These are phyloP conservation scores for Helobdella robusta DNA, from an alignment of 2,888 invertebrate species.

Conservation along the genomic window DNA sequence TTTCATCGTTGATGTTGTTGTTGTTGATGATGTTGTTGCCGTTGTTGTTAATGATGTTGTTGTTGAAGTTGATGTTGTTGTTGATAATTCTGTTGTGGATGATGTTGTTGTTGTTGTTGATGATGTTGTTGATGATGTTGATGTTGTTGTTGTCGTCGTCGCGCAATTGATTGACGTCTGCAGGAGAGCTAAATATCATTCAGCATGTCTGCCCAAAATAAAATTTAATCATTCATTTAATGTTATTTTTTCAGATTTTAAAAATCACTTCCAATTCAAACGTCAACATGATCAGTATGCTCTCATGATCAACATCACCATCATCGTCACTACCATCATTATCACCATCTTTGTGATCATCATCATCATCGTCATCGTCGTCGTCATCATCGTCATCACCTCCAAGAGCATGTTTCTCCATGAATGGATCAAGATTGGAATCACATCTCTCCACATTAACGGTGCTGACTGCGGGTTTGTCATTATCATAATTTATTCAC, in stretches of 20 bases:
- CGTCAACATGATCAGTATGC: too few relatives aligned
- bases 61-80: neutral
- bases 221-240: too few relatives aligned
- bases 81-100: neutral
- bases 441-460: neutral
- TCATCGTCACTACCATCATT: too few relatives aligned
- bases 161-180: too few relatives aligned
- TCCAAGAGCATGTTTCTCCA: conserved; percentile 11
- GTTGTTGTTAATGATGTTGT: conserved; percentile 2
- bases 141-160: neutral
- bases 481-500: neutral
- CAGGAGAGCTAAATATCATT: too few relatives aligned
- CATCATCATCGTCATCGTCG: too few relatives aligned
- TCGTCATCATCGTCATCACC: too few relatives aligned
- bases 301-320: too few relatives aligned
- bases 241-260: too few relatives aligned
- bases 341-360: too few relatives aligned
- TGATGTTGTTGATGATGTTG: conserved; percentile 10
- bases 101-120: conserved; percentile 7
- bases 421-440: conserved; percentile 1
- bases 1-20: neutral
- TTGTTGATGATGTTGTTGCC: neutral
- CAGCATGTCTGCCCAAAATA: too few relatives aligned
- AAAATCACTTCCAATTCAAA: too few relatives aligned
- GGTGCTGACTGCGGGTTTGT: neutral